These are phyloP conservation scores for Pristionchus mayeri DNA, from an alignment of 2,888 invertebrate species.

Conservation along the genomic window DNA sequence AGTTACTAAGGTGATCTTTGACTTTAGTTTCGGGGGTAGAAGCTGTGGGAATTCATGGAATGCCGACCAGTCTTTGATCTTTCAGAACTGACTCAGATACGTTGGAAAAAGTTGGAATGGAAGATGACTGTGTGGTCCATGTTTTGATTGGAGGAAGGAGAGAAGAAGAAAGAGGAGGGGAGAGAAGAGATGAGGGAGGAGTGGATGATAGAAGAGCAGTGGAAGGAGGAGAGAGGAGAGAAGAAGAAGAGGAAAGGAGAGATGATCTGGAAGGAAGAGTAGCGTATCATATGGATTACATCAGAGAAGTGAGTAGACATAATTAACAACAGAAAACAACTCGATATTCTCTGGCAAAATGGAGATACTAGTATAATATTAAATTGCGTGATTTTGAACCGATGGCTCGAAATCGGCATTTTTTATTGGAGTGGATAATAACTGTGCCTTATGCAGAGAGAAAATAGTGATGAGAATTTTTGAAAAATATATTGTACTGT, in stretches of 20 bases:
- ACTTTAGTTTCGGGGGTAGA: not conserved
- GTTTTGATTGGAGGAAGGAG: slow-evolving; percentile 43
- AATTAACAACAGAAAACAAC: too few relatives aligned
- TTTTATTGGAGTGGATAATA: not conserved
- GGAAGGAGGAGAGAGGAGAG: slow-evolving; percentile 9
- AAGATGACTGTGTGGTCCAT: slow-evolving; percentile 36
- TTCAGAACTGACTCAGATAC: slow-evolving; percentile 16
- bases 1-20: slow-evolving; percentile 19
- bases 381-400: too few relatives aligned
- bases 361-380: too few relatives aligned
- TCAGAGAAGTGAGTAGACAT: slow-evolving; percentile 6
- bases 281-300: slow-evolving; percentile 14
- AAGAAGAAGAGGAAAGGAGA: slow-evolving; percentile 19
- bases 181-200: slow-evolving; percentile 19
- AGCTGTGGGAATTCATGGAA: too few relatives aligned
- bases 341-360: too few relatives aligned
- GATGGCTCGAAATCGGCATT: too few relatives aligned
- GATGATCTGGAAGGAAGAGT: slow-evolving; percentile 36
- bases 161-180: slow-evolving; percentile 21
- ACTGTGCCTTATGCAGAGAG: not conserved
- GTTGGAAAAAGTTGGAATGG: slow-evolving; percentile 26
- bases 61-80: not conserved
- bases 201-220: not conserved
- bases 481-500: not conserved
- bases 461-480: not conserved